Percentiles rank a stretch among this genome's conserved stretches.
These are phyloP conservation scores for Drosophila athabasca DNA, from an alignment of 1,140 invertebrate genomes.

Conservation along the genomic window DNA sequence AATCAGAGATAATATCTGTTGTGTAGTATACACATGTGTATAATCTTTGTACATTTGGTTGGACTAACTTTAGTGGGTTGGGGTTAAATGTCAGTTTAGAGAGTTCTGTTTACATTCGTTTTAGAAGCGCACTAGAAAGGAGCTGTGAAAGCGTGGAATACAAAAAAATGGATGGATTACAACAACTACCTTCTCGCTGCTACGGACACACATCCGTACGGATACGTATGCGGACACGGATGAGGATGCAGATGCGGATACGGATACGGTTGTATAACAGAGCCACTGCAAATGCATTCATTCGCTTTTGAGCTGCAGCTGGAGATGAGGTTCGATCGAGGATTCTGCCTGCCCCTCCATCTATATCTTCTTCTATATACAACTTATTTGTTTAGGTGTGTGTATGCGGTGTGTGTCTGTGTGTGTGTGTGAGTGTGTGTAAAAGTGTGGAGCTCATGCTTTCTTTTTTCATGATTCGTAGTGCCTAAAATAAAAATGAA, in stretches of 20 bases:
- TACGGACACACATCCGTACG: conserved; percentile 54
- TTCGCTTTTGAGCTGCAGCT: conserved; percentile 28
- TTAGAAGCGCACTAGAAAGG: conserved; percentile 60
- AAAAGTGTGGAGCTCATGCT: conserved; percentile 22
- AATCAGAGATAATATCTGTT: conserved; percentile 3
- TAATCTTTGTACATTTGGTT: conserved; percentile 54
- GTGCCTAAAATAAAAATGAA: conserved; percentile 83
- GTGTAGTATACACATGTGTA: conserved; percentile 9
- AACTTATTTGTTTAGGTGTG: conserved; percentile 40
- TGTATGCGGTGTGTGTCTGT: conserved; percentile 3
- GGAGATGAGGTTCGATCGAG: conserved; percentile 30
- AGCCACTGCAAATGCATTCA: neutral
- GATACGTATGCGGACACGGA: conserved; percentile 36
- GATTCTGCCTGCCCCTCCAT: conserved; percentile 11
- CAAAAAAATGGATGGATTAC: conserved; percentile 42
- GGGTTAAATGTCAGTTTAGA: conserved; percentile 67
- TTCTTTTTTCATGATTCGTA: conserved; percentile 35
- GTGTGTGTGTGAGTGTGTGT: conserved; percentile 27
- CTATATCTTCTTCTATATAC: conserved; percentile 32
- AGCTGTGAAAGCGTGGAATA: conserved; percentile 46
- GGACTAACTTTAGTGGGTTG: conserved; percentile 60
- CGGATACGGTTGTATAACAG: conserved; percentile 32
- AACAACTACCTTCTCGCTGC: conserved; percentile 61
- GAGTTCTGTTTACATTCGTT: conserved; percentile 35
- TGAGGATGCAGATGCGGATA: conserved; percentile 32